phyloP scores from a whole-genome alignment of 2,797 vertebrate genomes.

The Hozukius guyotensis region DNA sequence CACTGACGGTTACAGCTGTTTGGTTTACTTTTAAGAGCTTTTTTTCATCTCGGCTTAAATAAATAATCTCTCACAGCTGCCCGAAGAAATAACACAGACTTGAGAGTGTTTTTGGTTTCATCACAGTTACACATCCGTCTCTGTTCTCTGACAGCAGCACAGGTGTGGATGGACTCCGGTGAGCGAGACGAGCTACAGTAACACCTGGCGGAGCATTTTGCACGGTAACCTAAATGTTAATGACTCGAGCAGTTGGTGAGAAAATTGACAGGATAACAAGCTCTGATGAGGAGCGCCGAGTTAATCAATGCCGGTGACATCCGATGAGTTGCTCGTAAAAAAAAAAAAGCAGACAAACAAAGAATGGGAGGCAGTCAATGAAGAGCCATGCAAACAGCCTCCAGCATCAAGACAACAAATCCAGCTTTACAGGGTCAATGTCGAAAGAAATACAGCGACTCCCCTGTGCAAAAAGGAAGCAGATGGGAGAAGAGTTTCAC shows the following conservation, averaged over 20 bases:
- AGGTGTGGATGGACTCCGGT: conserved; percentile 28
- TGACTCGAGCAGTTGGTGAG: conserved; percentile 45
- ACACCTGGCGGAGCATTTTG: conserved; percentile 48
- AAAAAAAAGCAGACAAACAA: not conserved
- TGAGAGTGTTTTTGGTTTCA: conserved; percentile 1
- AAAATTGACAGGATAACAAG: conserved; percentile 62
- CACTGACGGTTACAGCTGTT: not conserved
- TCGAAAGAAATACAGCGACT: conserved; percentile 16
- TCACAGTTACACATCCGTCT: conserved; percentile 2
- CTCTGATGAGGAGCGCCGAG: conserved; percentile 37
- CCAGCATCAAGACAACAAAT: not conserved
- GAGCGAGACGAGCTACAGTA: conserved; percentile 33
- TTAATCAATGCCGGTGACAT: conserved; percentile 50
- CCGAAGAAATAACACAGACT: not conserved
- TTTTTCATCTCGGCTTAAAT: not conserved
- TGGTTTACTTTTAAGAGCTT: not conserved
- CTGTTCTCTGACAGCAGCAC: conserved; percentile 45
- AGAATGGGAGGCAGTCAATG: conserved; percentile 36
- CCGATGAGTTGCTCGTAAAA: not conserved
- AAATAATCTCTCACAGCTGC: not conserved
- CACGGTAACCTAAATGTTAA: conserved; percentile 43
- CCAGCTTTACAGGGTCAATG: conserved; percentile 4
- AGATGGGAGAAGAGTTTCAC: conserved; percentile 28
- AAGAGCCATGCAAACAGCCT: conserved; percentile 32
- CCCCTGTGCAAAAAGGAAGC: conserved; percentile 7